phyloP scores from a whole-genome alignment of 2,113 vertebrate genomes.

The Rhynchomys soricoides region DNA sequence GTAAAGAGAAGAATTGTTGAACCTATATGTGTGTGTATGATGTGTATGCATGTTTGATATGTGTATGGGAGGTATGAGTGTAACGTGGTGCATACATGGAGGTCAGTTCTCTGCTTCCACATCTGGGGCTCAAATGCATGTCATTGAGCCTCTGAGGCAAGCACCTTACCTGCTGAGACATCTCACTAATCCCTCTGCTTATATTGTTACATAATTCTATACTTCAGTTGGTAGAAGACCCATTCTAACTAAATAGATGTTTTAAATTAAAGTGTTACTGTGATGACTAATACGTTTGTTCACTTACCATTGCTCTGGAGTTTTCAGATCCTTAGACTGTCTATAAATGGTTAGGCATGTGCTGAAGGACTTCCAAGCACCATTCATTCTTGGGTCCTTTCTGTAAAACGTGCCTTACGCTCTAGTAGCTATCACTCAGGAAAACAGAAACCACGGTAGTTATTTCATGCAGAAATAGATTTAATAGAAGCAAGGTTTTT shows the following conservation, averaged over 20 bases:
- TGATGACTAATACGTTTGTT: background rate
- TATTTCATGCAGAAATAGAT: background rate
- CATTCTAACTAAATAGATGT: background rate
- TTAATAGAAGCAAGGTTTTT: conserved; percentile 11
- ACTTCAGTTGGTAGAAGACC: conserved; percentile 17
- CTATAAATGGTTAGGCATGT: background rate
- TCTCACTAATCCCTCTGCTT: background rate
- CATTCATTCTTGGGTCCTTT: background rate
- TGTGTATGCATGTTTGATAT: background rate
- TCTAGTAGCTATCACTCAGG: background rate
- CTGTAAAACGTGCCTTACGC: background rate
- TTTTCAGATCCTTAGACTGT: background rate
- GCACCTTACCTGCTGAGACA: background rate
- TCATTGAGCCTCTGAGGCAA: background rate
- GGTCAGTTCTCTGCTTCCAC: background rate
- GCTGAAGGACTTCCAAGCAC: background rate
- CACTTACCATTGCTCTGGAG: background rate
- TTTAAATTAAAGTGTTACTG: background rate
- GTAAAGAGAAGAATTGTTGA: background rate
- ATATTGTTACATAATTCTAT: conserved; percentile 38
- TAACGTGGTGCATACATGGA: background rate
- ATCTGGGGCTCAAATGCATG: background rate
- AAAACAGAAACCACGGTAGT: background rate
- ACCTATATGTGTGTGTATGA: background rate
- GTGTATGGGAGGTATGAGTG: background rate